phyloP scores from a whole-genome alignment of 2,888 invertebrate genomes.

The Macropis europaea region DNA sequence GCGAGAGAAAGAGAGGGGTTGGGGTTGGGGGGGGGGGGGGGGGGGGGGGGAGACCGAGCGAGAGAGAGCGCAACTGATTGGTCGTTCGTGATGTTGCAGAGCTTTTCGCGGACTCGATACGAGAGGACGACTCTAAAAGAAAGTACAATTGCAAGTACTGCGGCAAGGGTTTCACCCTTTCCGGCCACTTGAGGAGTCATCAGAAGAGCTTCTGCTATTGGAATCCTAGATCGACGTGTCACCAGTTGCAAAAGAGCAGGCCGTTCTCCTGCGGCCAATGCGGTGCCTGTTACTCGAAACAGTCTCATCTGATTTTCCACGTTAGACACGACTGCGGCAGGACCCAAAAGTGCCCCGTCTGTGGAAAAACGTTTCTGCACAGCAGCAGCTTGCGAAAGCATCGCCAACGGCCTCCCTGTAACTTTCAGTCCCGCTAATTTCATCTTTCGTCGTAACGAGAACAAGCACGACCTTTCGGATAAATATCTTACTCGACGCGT shows the following conservation, averaged over 20 bases:
- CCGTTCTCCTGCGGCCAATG: conserved; percentile 68
- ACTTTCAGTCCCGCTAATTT: conserved; percentile 40
- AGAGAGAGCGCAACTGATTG: conserved; percentile 33
- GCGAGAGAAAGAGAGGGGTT: too few relatives aligned
- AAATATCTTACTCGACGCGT: neutral
- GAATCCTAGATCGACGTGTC: conserved; percentile 59
- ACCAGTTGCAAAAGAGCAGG: conserved; percentile 55
- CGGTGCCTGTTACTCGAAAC: conserved; percentile 69
- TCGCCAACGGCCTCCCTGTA: conserved; percentile 51
- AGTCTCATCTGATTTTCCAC: conserved; percentile 67
- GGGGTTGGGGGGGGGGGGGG: too few relatives aligned
- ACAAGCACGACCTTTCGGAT: too few relatives aligned
- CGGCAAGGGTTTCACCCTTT: conserved; percentile 59
- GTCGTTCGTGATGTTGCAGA: conserved; percentile 59
- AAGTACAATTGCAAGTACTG: conserved; percentile 63
- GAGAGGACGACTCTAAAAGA: conserved; percentile 54
- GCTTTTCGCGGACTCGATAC: conserved; percentile 24
- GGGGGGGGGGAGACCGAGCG: too few relatives aligned
- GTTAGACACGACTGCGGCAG: conserved; percentile 68
- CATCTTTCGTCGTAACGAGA: too few relatives aligned
- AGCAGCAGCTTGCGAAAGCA: conserved; percentile 66
- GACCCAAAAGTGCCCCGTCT: conserved; percentile 62
- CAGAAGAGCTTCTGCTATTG: conserved; percentile 60
- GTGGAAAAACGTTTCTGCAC: conserved; percentile 64
- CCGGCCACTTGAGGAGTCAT: conserved; percentile 57